phyloP scores from a whole-genome alignment of 2,113 vertebrate species.

The Orycteropus afer region DNA sequence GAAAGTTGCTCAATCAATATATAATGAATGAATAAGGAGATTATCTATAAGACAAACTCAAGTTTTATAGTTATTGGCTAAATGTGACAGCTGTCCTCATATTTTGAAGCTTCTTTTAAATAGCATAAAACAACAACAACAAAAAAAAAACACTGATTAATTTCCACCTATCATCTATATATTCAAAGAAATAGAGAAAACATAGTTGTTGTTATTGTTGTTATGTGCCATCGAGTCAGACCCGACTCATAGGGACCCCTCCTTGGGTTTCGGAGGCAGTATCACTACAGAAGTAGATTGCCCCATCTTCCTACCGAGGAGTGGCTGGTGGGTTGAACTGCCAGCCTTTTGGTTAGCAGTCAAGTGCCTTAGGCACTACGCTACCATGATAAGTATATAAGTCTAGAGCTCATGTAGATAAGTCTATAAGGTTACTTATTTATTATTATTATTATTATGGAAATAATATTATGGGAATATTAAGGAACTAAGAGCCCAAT shows the following conservation, averaged over 20 bases:
- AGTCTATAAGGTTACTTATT: not conserved
- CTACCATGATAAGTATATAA: not conserved
- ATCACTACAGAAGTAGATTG: no score
- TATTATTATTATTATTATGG: not conserved
- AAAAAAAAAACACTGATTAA: not conserved
- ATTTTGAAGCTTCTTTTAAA: constrained; percentile 8
- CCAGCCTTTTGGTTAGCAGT: no score
- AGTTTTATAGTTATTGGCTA: not conserved
- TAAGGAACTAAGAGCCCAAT: not conserved
- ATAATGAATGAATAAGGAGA: not conserved
- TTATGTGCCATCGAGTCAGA: no score
- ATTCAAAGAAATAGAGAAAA: constrained; percentile 14
- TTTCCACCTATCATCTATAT: not conserved
- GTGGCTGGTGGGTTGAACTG: no score
- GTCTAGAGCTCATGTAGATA: not conserved
- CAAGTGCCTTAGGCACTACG: no score
- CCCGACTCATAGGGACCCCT: no score
- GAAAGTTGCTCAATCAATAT: not conserved
- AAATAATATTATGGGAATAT: not conserved
- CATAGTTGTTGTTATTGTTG: no score
- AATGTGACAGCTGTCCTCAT: not conserved
- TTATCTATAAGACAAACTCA: not conserved
- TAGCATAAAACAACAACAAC: not conserved
- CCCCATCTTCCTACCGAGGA: no score
- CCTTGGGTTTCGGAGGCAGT: no score